Base-by-base conservation (phyloP, 1,140 invertebrate genomes). In the Psix sp. region DNA sequence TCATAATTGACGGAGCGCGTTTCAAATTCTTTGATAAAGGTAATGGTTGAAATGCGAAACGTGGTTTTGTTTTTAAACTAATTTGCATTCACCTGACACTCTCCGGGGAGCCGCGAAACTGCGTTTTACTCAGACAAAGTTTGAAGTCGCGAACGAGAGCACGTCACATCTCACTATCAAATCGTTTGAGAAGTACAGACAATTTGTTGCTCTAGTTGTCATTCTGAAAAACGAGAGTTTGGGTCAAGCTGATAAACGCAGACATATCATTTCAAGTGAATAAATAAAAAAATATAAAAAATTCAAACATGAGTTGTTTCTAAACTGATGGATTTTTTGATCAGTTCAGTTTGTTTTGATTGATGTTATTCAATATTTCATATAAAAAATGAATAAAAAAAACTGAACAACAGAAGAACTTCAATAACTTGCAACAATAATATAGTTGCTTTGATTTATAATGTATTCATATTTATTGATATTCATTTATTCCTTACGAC, bases 201-300 rank as follows among this genome's bases (percentile, higher is more conserved):
- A 67, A 48, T 67, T 57, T 57, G 52, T 67, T 67, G 63, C 63
- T 67, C 52, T 38, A 67, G 45, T 67, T 67, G 52, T 43, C 52
- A 18, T 17, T 57, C 26, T 67, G n/a, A 67, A 67, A 67, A 59
- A 36, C 45, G 29, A 0, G 11, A 24, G 1, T 39, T 65, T 65
- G 15, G 46, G 33, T 33, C 45, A 24, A 38, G 10, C 51, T 67
- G 57, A 67, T 67, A 57, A 49, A 18, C 40, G n/a, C n/a, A n/a
- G n/a, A n/a, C n/a, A n/a, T n/a, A n/a, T n/a, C n/a, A n/a, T n/a
- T n/a, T n/a, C n/a, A n/a, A n/a, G n/a, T n/a, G n/a, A n/a, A n/a
- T n/a, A n/a, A n/a, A n/a, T n/a, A n/a, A n/a, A n/a, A n/a, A n/a
- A n/a, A n/a, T n/a, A n/a, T n/a, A n/a, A n/a, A n/a, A n/a, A n/a